A percentile compares a stretch with the other conserved stretches of the same genome.
These are phyloP conservation scores for Cephus runcator DNA, from an alignment of 2,888 invertebrate genomes.

Conservation along the genomic window DNA sequence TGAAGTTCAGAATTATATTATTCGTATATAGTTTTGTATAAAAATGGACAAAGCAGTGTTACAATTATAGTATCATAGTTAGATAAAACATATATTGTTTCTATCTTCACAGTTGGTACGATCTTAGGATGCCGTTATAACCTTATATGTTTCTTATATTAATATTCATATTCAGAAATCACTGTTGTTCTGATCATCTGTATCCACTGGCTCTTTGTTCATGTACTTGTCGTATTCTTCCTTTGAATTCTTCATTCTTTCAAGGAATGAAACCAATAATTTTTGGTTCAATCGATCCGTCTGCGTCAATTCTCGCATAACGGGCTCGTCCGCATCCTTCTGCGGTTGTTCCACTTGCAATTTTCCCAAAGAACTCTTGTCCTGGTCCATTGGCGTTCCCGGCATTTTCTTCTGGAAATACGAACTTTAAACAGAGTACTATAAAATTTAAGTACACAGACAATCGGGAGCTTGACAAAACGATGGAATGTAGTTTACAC, in stretches of 20 bases:
- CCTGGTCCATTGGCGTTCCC: constrained; percentile 48
- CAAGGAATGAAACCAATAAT: constrained; percentile 72
- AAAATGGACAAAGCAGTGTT: neutral
- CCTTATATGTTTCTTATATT: neutral
- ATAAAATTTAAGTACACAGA: neutral
- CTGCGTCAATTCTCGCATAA: constrained; percentile 68
- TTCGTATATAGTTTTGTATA: neutral
- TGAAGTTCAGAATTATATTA: neutral
- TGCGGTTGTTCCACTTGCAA: constrained; percentile 33
- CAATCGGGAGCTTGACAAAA: neutral
- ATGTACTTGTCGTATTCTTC: constrained; percentile 48
- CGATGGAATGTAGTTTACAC: neutral
- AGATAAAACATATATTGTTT: neutral
- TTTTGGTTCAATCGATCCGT: constrained; percentile 77
- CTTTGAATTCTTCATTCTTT: constrained; percentile 68
- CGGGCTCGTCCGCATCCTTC: constrained; percentile 30
- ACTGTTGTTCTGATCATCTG: constrained; percentile 11
- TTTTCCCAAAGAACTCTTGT: constrained; percentile 31
- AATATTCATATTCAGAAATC: neutral
- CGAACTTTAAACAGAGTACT: neutral
- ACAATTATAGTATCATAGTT: neutral
- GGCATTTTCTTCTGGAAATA: constrained; percentile 45
- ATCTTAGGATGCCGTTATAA: neutral
- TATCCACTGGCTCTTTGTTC: constrained; percentile 31
- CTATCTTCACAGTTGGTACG: neutral